Conservation (phyloP, 2,113 vertebrate species). For the Sinosuthora webbiana region DNA sequence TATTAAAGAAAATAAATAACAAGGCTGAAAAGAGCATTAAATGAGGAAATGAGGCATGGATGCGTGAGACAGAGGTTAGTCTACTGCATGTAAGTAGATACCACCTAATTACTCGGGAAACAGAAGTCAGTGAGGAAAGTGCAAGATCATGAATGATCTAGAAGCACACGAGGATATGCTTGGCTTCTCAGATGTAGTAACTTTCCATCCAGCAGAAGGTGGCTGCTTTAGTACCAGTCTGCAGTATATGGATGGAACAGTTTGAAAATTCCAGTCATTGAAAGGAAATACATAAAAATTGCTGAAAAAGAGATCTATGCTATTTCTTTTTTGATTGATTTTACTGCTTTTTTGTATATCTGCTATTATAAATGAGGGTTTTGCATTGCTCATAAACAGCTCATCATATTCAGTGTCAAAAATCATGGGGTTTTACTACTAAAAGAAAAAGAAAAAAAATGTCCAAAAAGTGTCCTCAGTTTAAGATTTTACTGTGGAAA, state of each 20-base stretch:
- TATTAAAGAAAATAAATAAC: slow-evolving; percentile 82
- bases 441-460: neutral
- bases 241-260: neutral
- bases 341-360: neutral
- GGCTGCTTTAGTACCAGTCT: neutral
- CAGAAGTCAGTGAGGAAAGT: slow-evolving; percentile 4
- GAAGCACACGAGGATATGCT: neutral
- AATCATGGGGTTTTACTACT: neutral
- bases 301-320: neutral
- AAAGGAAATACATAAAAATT: neutral
- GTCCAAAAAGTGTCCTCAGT: neutral
- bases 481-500: neutral
- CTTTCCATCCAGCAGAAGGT: slow-evolving; percentile 8
- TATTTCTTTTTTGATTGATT: rapidly evolving
- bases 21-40: slow-evolving; percentile 78
- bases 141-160: slow-evolving; percentile 36
- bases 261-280: neutral
- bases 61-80: slow-evolving; percentile 65
- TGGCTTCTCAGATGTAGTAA: neutral
- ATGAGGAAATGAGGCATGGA: slow-evolving; percentile 82
- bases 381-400: neutral
- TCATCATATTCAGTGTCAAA: neutral
- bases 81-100: slow-evolving; percentile 45
- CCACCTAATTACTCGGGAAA: slow-evolving; percentile 59
- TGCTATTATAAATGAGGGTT: neutral